phyloP scores from a whole-genome alignment of 2,113 vertebrate genomes.

The Atlantisia rogersi region DNA sequence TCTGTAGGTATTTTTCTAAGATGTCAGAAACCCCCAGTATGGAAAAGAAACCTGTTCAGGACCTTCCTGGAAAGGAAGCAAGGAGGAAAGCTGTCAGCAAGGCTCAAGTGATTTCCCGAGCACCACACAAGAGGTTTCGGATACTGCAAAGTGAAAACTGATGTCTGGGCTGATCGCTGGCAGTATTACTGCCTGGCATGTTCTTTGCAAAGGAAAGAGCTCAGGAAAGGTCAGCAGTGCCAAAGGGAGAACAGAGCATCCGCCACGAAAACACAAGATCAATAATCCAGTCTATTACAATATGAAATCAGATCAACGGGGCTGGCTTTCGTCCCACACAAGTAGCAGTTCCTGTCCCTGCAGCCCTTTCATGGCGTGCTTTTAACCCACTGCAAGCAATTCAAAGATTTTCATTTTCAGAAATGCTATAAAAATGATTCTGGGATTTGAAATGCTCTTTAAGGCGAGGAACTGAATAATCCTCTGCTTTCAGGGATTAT shows the following conservation, averaged over 20 bases:
- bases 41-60: neutral
- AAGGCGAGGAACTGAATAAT: neutral
- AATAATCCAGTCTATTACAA: neutral
- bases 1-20: neutral
- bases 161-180: neutral
- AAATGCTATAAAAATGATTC: neutral
- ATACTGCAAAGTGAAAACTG: neutral
- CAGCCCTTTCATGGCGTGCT: neutral
- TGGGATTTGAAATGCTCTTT: constrained; percentile 11
- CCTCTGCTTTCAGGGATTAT: neutral
- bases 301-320: neutral
- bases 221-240: neutral
- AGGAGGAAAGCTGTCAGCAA: neutral
- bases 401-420: neutral
- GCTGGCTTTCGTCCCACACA: neutral
- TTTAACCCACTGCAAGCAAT: neutral
- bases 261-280: rapidly evolving
- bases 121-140: neutral
- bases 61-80: neutral
- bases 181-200: rapidly evolving
- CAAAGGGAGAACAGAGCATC: neutral
- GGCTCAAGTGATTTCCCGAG: neutral
- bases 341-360: neutral
- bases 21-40: neutral
- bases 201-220: neutral